Evolutionary conservation across 2,113 vertebrate species (phyloP).

Genomic region (Festucalex cinctus): DNA sequence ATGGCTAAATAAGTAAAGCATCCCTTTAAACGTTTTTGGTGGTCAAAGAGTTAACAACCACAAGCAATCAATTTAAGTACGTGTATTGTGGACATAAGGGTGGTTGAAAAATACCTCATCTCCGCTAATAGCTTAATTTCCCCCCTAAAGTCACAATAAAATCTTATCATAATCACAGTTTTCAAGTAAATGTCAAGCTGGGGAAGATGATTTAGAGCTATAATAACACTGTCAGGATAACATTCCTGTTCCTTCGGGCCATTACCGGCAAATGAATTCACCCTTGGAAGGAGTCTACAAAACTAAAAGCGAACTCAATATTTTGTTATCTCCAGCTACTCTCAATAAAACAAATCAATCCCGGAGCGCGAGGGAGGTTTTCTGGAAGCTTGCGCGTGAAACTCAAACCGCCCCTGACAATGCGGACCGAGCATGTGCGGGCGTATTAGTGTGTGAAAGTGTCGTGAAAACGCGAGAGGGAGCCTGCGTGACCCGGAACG

Average conservation of each 20-base stretch:
- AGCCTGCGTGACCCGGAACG: slow-evolving; percentile 51
- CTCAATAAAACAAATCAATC: background rate
- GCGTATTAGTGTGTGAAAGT: slow-evolving; percentile 59
- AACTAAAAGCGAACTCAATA: slow-evolving; percentile 3
- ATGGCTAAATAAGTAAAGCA: too few relatives aligned
- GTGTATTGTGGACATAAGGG: too few relatives aligned
- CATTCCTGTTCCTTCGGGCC: background rate
- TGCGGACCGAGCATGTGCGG: slow-evolving; percentile 66
- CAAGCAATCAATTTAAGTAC: too few relatives aligned
- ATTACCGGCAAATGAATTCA: background rate
- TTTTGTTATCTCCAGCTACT: slow-evolving; percentile 1
- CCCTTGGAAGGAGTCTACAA: background rate
- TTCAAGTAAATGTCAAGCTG: slow-evolving; percentile 1
- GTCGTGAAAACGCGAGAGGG: slow-evolving; percentile 57
- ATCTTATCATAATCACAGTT: slow-evolving; percentile 4
- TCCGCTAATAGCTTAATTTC: background rate
- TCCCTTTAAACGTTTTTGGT: too few relatives aligned
- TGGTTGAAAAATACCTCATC: background rate
- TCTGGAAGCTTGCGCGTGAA: slow-evolving; percentile 48
- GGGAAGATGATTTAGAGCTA: slow-evolving; percentile 2
- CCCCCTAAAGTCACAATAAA: background rate
- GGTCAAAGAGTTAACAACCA: too few relatives aligned
- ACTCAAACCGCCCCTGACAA: slow-evolving; percentile 64
- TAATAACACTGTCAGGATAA: background rate
- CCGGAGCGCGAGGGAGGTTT: slow-evolving; percentile 31